These are phyloP conservation scores for Sicus ferrugineus DNA, from an alignment of 2,888 invertebrate genomes.

Conservation along the genomic window DNA sequence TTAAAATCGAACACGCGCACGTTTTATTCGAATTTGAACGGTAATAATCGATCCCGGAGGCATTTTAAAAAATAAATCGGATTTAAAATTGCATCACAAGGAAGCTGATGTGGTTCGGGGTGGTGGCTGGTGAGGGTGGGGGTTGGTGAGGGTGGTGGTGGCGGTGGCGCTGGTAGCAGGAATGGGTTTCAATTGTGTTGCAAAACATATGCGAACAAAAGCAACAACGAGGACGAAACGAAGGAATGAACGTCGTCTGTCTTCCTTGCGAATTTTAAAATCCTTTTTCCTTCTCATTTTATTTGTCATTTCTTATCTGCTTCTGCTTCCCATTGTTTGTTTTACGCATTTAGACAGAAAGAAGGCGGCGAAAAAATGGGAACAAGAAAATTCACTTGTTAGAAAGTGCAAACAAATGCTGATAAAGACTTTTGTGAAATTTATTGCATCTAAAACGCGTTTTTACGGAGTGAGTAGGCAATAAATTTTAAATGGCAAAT, in stretches of 20 bases:
- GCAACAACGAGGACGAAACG: no score
- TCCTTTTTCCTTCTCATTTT: background rate
- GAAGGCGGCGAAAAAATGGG: background rate
- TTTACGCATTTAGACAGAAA: background rate
- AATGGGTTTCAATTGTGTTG: no score
- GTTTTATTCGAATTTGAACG: slow-evolving; percentile 65
- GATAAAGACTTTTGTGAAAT: no score
- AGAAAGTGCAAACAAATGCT: slow-evolving; percentile 57
- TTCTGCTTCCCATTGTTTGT: background rate
- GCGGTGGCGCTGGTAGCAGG: background rate
- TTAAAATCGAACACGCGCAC: no score
- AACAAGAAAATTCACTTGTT: no score
- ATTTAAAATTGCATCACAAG: slow-evolving; percentile 53
- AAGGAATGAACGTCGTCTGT: no score
- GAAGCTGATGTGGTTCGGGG: no score
- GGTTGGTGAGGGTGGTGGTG: background rate
- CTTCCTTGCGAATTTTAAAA: background rate
- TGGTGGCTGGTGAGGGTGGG: no score
- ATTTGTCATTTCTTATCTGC: slow-evolving; percentile 20
- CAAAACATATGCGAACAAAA: no score
- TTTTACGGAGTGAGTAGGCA: slow-evolving; percentile 36
- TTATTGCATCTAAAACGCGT: slow-evolving; percentile 47
- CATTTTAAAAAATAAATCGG: slow-evolving; percentile 65
- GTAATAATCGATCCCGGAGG: slow-evolving; percentile 65
- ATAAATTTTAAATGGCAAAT: slow-evolving; percentile 47